A percentile compares a stretch with the other conserved stretches of the same genome.
phyloP scores from a whole-genome alignment of 2,113 vertebrate genomes.

The Lamprologus callipterus region DNA sequence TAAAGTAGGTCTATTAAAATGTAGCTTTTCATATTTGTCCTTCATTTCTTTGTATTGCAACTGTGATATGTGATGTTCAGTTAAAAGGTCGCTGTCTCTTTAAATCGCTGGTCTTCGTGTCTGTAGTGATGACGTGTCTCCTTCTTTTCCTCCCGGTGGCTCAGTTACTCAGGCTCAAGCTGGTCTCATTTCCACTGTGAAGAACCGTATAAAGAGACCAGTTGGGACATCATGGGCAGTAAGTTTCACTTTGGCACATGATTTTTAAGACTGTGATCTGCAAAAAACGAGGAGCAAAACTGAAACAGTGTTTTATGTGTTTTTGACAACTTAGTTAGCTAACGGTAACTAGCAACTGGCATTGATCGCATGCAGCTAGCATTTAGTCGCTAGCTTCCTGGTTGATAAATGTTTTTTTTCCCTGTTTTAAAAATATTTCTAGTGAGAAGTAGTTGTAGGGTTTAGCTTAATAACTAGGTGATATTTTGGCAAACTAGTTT shows the following conservation, averaged over 20 bases:
- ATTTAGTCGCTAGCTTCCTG: not conserved
- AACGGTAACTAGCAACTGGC: not conserved
- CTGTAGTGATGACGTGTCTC: slow-evolving; percentile 57
- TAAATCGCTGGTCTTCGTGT: not conserved
- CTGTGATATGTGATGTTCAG: not conserved
- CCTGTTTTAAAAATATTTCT: not conserved
- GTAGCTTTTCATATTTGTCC: not conserved
- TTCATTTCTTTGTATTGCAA: not conserved
- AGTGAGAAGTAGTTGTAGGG: fast-evolving
- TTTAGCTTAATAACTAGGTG: fast-evolving
- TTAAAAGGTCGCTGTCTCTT: not conserved
- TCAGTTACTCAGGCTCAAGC: not conserved
- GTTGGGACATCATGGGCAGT: slow-evolving; percentile 65
- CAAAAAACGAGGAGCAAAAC: fast-evolving
- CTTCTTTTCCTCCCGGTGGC: not conserved
- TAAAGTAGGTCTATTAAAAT: not conserved
- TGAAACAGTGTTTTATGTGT: not conserved
- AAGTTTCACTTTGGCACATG: slow-evolving; percentile 28
- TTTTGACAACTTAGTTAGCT: slow-evolving; percentile 7
- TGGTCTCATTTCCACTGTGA: not conserved
- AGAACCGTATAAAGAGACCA: not conserved
- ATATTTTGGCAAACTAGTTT: not conserved
- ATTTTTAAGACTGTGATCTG: fast-evolving
- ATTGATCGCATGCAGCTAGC: slow-evolving; percentile 6
- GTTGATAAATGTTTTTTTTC: not conserved